phyloP scores from a whole-genome alignment of 2,888 invertebrate genomes.

The Geophilus truncorum region DNA sequence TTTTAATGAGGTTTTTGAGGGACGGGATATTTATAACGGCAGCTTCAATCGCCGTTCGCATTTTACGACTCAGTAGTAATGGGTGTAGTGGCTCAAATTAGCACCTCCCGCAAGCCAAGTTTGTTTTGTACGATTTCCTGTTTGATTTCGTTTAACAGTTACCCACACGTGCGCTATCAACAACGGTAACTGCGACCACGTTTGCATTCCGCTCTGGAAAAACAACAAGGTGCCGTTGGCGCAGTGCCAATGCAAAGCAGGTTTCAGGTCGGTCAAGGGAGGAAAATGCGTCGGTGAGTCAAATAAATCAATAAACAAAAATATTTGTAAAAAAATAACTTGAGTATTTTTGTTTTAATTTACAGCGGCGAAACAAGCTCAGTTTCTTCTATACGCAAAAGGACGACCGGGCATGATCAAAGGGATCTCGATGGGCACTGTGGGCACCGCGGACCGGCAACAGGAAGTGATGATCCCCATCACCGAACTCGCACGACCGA shows the following conservation, averaged over 20 bases:
- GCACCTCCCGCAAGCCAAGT: background rate
- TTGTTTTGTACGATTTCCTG: slow-evolving; percentile 31
- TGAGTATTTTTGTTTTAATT: slow-evolving; percentile 34
- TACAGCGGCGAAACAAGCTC: slow-evolving; percentile 58
- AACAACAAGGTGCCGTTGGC: slow-evolving; percentile 54
- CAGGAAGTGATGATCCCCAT: slow-evolving; percentile 65
- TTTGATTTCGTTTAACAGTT: slow-evolving; percentile 46
- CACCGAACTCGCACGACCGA: slow-evolving; percentile 60
- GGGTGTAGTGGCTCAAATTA: background rate
- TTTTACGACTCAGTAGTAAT: slow-evolving; percentile 23
- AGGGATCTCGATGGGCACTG: slow-evolving; percentile 54
- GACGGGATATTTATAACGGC: background rate
- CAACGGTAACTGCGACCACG: slow-evolving; percentile 65
- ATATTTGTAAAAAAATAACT: slow-evolving; percentile 35
- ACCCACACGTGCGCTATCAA: slow-evolving; percentile 63
- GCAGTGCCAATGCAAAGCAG: slow-evolving; percentile 67
- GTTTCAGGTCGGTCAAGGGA: slow-evolving; percentile 59
- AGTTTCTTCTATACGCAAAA: slow-evolving; percentile 63
- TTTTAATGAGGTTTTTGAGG: background rate
- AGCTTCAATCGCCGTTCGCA: too few relatives aligned
- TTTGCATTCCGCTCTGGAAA: slow-evolving; percentile 65
- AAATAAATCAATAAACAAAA: background rate
- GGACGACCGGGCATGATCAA: slow-evolving; percentile 66
- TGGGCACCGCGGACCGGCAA: slow-evolving; percentile 38
- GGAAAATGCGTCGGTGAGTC: slow-evolving; percentile 60